These are phyloP conservation scores for Adoxophyes honmai DNA, from an alignment of 1,140 invertebrate species.

Conservation along the genomic window DNA sequence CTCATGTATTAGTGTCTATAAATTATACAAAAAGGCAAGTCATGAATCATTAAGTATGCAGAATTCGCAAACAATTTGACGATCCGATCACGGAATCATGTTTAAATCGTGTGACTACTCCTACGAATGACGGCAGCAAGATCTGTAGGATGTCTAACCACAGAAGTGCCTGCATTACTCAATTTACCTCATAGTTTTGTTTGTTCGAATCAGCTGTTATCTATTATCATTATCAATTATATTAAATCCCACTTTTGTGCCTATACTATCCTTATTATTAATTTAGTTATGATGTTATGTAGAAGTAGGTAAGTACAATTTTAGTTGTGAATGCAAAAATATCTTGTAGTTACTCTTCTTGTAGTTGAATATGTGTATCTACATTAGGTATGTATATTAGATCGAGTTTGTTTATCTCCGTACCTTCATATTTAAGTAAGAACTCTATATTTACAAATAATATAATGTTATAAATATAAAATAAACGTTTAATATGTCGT, in stretches of 20 bases:
- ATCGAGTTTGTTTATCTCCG: constrained; percentile 68
- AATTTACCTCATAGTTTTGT: constrained; percentile 62
- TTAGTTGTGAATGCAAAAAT: constrained; percentile 54
- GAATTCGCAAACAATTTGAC: too few relatives aligned
- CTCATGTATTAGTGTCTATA: too few relatives aligned
- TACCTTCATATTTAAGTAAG: constrained; percentile 67
- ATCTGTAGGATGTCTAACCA: background rate
- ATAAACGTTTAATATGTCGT: constrained; percentile 68
- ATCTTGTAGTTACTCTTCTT: constrained; percentile 49
- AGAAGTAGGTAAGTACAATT: constrained; percentile 44
- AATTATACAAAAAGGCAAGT: too few relatives aligned
- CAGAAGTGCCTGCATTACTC: constrained; percentile 17
- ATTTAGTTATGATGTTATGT: constrained; percentile 51
- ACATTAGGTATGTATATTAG: constrained; percentile 58
- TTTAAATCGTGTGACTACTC: too few relatives aligned
- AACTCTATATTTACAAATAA: constrained; percentile 76
- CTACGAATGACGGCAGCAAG: background rate
- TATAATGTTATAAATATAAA: constrained; percentile 76
- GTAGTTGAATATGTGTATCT: constrained; percentile 62
- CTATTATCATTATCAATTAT: constrained; percentile 41
- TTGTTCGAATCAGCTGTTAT: constrained; percentile 55
- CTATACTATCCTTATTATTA: constrained; percentile 56
- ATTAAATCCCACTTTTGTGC: constrained; percentile 66
- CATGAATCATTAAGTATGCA: too few relatives aligned
- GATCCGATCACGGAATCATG: too few relatives aligned